Percentiles rank a stretch among this genome's conserved stretches.
phyloP scores from a whole-genome alignment of 2,888 invertebrate genomes.

The Cynaeus angustus region DNA sequence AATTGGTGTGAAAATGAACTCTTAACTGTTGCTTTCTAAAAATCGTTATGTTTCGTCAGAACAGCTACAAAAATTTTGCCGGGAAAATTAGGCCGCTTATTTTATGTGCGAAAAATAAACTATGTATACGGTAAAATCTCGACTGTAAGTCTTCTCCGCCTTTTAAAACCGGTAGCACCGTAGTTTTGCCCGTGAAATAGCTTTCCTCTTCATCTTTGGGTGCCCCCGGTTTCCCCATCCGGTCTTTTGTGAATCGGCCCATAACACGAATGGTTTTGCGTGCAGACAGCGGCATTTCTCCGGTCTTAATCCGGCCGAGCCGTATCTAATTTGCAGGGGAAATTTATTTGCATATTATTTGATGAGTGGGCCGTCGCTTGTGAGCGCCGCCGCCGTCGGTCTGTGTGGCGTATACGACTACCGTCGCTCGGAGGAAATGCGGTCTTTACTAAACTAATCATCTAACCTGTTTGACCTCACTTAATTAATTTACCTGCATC shows the following conservation, averaged over 20 bases:
- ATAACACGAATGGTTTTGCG: constrained; percentile 36
- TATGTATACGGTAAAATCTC: no score
- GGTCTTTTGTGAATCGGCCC: constrained; percentile 35
- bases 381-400: constrained; percentile 54
- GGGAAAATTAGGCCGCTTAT: no score
- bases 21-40: no score
- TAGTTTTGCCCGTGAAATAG: no score
- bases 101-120: no score
- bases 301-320: constrained; percentile 47
- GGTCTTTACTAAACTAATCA: constrained; percentile 70
- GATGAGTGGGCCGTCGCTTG: constrained; percentile 51
- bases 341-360: constrained; percentile 58
- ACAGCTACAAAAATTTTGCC: no score
- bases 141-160: no score
- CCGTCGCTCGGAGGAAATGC: constrained; percentile 65
- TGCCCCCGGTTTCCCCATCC: not conserved
- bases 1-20: no score
- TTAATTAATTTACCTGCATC: constrained; percentile 70
- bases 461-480: constrained; percentile 71
- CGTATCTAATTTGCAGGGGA: constrained; percentile 47
- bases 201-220: not conserved
- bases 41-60: no score
- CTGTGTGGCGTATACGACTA: constrained; percentile 56
- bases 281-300: constrained; percentile 43
- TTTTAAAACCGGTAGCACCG: no score